phyloP scores from a whole-genome alignment of 2,888 invertebrate genomes.

The Nephrotoma appendiculata region DNA sequence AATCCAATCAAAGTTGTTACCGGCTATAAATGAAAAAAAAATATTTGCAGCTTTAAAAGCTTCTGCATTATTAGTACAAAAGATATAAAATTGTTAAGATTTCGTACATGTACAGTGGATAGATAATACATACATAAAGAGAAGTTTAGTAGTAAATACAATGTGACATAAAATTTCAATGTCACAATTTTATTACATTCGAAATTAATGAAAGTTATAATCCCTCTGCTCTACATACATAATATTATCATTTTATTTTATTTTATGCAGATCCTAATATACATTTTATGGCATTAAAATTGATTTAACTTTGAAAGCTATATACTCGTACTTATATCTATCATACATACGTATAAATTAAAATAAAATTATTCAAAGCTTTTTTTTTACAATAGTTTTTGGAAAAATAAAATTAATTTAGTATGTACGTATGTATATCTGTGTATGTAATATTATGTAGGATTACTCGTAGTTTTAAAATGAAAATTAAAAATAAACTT shows the following conservation, averaged over 20 bases:
- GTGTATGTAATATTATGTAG: neutral
- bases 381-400: neutral
- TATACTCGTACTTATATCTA: neutral
- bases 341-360: neutral
- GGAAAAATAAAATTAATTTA: neutral
- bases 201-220: neutral
- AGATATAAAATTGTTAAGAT: too few species aligned
- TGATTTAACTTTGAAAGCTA: neutral
- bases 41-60: neutral
- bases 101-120: too few species aligned
- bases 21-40: neutral
- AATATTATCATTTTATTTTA: neutral
- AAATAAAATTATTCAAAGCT: neutral
- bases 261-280: neutral
- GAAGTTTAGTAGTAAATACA: too few species aligned
- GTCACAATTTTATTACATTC: neutral
- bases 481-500: neutral
- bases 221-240: neutral
- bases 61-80: neutral
- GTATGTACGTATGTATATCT: neutral
- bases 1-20: neutral
- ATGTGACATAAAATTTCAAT: too few species aligned
- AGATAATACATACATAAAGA: too few species aligned
- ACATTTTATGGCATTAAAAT: neutral
- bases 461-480: neutral